Evolutionary conservation across 2,113 vertebrate genomes (phyloP).

Genomic region (Alethe diademata): DNA sequence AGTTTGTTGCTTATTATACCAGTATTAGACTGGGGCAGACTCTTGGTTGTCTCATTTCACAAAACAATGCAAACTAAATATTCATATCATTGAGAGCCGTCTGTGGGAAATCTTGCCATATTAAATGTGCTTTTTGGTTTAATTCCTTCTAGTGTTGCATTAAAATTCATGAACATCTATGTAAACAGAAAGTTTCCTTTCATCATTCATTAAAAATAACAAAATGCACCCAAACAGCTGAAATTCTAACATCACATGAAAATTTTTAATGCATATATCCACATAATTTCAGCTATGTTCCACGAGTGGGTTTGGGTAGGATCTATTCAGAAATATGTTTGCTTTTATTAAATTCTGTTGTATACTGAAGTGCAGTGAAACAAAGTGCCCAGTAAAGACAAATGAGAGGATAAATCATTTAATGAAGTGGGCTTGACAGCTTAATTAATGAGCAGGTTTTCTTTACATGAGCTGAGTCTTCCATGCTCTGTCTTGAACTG

Average conservation of each 20-base stretch:
- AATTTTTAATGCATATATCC: background rate
- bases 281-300: background rate
- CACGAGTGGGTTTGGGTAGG: background rate
- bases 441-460: background rate
- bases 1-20: background rate
- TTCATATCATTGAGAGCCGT: background rate
- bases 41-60: background rate
- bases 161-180: slow-evolving; percentile 24
- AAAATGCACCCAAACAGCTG: background rate
- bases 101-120: background rate
- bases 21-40: background rate
- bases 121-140: slow-evolving; percentile 1
- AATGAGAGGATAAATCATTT: background rate
- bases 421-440: background rate
- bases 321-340: background rate
- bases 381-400: background rate
- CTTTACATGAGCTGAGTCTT: background rate
- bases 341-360: background rate
- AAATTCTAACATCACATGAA: background rate
- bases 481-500: background rate
- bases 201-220: slow-evolving; percentile 7
- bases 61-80: background rate
- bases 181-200: slow-evolving; percentile 22
- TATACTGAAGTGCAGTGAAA: background rate
- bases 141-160: slow-evolving; percentile 7